A percentile compares a stretch with the other conserved stretches of the same genome.
These are phyloP conservation scores for Ceyx margarethae DNA, from an alignment of 2,113 vertebrate species.

Conservation along the genomic window DNA sequence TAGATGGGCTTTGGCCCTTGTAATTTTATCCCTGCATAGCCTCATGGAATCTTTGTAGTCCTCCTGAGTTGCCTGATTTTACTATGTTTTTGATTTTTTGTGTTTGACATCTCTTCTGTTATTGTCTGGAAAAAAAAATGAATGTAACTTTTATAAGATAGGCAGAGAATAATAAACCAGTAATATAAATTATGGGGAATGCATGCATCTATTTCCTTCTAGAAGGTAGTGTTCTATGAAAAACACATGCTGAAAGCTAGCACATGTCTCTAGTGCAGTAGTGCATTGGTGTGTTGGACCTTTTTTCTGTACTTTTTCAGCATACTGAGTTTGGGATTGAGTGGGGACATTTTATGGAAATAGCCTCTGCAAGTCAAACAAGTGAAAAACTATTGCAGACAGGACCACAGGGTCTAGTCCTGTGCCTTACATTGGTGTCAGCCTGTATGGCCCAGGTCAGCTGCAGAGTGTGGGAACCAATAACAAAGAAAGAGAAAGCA, in stretches of 20 bases:
- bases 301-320: neutral
- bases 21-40: neutral
- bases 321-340: neutral
- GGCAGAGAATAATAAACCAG: neutral
- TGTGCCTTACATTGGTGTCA: accelerated
- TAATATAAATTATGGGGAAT: neutral
- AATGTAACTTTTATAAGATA: neutral
- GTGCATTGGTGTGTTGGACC: neutral
- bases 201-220: neutral
- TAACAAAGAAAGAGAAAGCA: neutral
- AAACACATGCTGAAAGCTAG: neutral
- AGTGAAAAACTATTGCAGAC: neutral
- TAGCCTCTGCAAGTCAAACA: neutral
- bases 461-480: neutral
- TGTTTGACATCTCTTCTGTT: neutral
- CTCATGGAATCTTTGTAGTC: neutral
- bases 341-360: neutral
- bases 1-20: neutral
- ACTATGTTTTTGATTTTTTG: neutral
- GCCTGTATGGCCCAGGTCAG: neutral
- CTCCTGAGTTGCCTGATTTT: neutral
- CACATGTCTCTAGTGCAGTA: neutral
- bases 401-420: neutral
- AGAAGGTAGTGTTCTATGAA: neutral
- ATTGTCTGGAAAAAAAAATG: neutral